Evolutionary conservation across 2,797 vertebrate genomes (phyloP).

Genomic region (Epinephelus coioides): DNA sequence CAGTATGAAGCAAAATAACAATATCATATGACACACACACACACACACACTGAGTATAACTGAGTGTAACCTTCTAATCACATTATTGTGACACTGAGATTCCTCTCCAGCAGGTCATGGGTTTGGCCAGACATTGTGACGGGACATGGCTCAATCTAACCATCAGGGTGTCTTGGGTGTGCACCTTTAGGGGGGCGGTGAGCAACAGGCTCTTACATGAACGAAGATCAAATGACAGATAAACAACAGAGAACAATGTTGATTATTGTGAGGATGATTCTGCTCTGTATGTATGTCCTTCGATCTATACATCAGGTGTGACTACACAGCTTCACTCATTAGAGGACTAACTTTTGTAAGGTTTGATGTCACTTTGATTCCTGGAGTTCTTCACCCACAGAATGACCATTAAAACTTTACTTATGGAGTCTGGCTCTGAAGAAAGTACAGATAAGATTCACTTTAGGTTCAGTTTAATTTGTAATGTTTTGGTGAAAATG

Average conservation of each 20-base stretch:
- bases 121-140: slow-evolving; percentile 61
- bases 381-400: too few relatives aligned
- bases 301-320: background rate
- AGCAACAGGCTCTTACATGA: background rate
- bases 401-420: too few relatives aligned
- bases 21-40: slow-evolving; percentile 55
- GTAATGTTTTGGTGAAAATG: too few relatives aligned
- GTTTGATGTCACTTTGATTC: background rate
- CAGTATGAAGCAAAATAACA: slow-evolving; percentile 53
- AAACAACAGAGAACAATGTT: background rate
- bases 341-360: background rate
- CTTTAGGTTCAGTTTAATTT: too few relatives aligned
- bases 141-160: slow-evolving; percentile 36
- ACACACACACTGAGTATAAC: slow-evolving; percentile 8
- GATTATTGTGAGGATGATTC: background rate
- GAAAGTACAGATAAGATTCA: too few relatives aligned
- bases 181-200: background rate
- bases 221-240: slow-evolving; percentile 22
- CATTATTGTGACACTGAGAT: slow-evolving; percentile 60
- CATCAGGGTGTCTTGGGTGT: slow-evolving; percentile 26
- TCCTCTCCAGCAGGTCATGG: slow-evolving; percentile 54
- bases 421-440: too few relatives aligned
- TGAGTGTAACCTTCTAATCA: slow-evolving; percentile 55
- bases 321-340: background rate
- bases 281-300: background rate